Base-by-base conservation (phyloP, 2,113 vertebrate species). In the Halcyon malimbica region DNA sequence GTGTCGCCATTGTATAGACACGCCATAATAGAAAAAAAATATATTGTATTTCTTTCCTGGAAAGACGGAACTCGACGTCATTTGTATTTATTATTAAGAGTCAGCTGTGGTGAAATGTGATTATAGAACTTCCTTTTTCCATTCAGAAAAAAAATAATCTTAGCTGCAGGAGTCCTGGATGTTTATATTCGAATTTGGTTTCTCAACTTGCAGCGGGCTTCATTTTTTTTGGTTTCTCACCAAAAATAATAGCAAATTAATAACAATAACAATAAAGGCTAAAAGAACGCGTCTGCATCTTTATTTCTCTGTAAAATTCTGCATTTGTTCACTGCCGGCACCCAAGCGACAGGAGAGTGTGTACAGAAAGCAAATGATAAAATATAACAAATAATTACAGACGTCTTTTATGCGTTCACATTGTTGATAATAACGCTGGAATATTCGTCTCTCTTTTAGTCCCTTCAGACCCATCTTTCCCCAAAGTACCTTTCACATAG, bases 81-180 rank as follows among this genome's bases (percentile, higher is more conserved):
- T 94, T 96, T 96, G 83, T 97, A 96, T 97, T 97, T 97, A 97
- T 97, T 97, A 97, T 96, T 94, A 86, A 93, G 94, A 97, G 94
- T 97, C 97, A 96, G 96, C 93, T 97, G 95, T 96, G 95, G 94
- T 96, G 97, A 96, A 97, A 96, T 95, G 95, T 96, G 97, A 95
- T 93, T 94, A 86, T 95, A 94, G 95, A 97, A 94, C 96, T 97
- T 97, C 96, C 97, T 96, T 96, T 97, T 95, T 96, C 96, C 96
- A 97, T 90, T 95, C 75, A 96, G 93, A 97, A 97, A 95, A 97
- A 96, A 97, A 96, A 96, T 96, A 97, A 97, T 94, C 82, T 87
- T 96, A 97, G 89, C 96, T 94, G 90, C 97, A 94, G 97, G 95
- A 96, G 94, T 96, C 93, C 96, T 96, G 90, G 73, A 83, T 95